A percentile compares a stretch with the other conserved stretches of the same genome.
These are phyloP conservation scores for Leptocoma aspasia DNA, from an alignment of 2,113 vertebrate genomes.

Conservation along the genomic window DNA sequence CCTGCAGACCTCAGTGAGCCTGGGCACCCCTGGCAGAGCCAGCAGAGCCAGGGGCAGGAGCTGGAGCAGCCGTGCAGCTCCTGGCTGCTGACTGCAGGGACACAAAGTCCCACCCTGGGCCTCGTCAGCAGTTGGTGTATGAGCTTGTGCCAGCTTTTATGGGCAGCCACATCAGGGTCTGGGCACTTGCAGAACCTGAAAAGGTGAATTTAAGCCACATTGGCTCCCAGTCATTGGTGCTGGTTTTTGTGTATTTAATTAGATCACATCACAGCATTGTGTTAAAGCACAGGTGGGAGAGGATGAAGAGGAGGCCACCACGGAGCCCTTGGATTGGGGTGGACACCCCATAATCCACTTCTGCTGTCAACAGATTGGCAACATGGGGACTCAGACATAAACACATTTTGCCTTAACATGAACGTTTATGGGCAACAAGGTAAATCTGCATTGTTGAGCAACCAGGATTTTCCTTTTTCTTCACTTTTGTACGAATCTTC, in stretches of 20 bases:
- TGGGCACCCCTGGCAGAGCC: neutral
- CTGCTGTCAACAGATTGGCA: neutral
- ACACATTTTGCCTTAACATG: neutral
- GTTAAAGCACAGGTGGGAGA: neutral
- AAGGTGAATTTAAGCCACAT: neutral
- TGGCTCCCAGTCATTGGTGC: neutral
- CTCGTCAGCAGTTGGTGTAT: neutral
- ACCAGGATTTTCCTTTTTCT: neutral
- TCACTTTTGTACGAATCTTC: neutral
- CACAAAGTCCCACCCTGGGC: neutral
- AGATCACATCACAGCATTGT: neutral
- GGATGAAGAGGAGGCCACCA: neutral
- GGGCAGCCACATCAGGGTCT: neutral
- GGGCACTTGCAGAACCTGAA: neutral
- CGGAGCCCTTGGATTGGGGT: neutral
- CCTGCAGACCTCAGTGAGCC: neutral
- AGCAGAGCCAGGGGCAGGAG: neutral
- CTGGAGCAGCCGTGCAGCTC: neutral
- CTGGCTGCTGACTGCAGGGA: neutral
- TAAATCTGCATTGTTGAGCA: neutral
- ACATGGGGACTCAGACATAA: neutral
- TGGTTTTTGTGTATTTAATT: neutral
- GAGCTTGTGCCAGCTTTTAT: neutral
- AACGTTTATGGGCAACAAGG: neutral
- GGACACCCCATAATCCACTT: neutral